These are phyloP conservation scores for Xenentodon cancila DNA, from an alignment of 2,797 vertebrate species.

Conservation along the genomic window DNA sequence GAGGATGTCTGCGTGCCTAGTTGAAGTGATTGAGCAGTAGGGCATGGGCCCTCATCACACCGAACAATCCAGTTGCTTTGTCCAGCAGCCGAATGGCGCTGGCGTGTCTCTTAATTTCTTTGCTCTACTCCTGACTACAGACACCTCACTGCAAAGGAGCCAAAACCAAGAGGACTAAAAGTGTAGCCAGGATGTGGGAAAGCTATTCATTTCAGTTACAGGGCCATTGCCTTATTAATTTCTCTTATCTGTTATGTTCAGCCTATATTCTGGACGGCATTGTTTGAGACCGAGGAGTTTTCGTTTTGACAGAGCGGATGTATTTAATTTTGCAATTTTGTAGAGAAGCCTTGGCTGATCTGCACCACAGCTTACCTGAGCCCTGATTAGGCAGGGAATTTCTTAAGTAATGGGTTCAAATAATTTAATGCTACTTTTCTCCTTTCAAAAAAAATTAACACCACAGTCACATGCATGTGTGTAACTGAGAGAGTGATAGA, in stretches of 20 bases:
- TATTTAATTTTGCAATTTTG: conserved; percentile 55
- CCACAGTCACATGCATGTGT: conserved; percentile 59
- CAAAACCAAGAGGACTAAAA: conserved; percentile 61
- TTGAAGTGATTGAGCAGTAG: conserved; percentile 71
- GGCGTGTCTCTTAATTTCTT: conserved; percentile 31
- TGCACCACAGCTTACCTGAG: conserved; percentile 67
- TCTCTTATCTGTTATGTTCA: conserved; percentile 31
- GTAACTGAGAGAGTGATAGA: conserved; percentile 77
- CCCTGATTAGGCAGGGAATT: conserved; percentile 67
- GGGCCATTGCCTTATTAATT: conserved; percentile 36
- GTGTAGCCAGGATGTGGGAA: conserved; percentile 44
- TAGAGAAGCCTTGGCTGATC: conserved; percentile 35
- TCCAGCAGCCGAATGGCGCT: conserved; percentile 42
- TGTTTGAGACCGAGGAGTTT: conserved; percentile 47
- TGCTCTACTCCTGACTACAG: conserved; percentile 43
- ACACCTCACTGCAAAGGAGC: conserved; percentile 58
- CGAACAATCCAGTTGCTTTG: conserved; percentile 48
- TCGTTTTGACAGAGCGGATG: conserved; percentile 28
- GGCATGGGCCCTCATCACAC: conserved; percentile 51
- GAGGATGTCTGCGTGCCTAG: conserved; percentile 77
- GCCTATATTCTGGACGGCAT: conserved; percentile 30
- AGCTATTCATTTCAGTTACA: conserved; percentile 50
- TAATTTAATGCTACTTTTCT: conserved; percentile 85
- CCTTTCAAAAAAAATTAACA: conserved; percentile 79
- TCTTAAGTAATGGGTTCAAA: conserved; percentile 79